These are phyloP conservation scores for Cremastinae sp. DNA, from an alignment of 2,888 invertebrate species.

Conservation along the genomic window DNA sequence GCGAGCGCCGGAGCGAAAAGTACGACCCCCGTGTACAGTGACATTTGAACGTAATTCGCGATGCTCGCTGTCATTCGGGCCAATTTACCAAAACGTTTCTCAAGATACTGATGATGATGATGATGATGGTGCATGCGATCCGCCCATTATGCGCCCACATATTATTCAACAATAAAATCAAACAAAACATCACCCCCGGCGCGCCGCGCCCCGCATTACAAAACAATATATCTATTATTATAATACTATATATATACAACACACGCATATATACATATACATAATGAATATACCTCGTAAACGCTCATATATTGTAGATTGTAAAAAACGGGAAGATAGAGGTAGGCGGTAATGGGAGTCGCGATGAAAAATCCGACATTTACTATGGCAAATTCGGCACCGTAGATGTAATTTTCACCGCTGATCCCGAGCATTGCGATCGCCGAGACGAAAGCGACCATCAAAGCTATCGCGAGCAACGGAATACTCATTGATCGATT, in stretches of 20 bases:
- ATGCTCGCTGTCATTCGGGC: conserved; percentile 82
- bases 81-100: conserved; percentile 82
- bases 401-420: conserved; percentile 92
- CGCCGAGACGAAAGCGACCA: conserved; percentile 97
- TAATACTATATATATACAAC: too few relatives aligned
- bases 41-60: conserved; percentile 83
- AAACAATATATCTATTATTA: too few relatives aligned
- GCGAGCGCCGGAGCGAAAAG: conserved; percentile 85
- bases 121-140: too few relatives aligned
- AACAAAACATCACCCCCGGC: too few relatives aligned
- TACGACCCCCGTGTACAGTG: conserved; percentile 83
- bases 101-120: conserved; percentile 83
- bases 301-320: conserved; percentile 92
- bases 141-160: too few relatives aligned
- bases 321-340: conserved; percentile 93
- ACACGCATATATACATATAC: too few relatives aligned
- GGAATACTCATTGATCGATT: conserved; percentile 89
- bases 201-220: too few relatives aligned
- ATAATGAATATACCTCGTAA: conserved; percentile 86
- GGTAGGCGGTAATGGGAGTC: conserved; percentile 89
- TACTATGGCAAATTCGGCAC: conserved; percentile 90
- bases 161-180: too few relatives aligned
- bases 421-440: conserved; percentile 93
- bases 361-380: conserved; percentile 90
- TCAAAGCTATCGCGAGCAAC: conserved; percentile 93